A percentile compares a stretch with the other conserved stretches of the same genome.
Conservation (phyloP, 2,888 invertebrate species). For the Periphyllus acericola region DNA sequence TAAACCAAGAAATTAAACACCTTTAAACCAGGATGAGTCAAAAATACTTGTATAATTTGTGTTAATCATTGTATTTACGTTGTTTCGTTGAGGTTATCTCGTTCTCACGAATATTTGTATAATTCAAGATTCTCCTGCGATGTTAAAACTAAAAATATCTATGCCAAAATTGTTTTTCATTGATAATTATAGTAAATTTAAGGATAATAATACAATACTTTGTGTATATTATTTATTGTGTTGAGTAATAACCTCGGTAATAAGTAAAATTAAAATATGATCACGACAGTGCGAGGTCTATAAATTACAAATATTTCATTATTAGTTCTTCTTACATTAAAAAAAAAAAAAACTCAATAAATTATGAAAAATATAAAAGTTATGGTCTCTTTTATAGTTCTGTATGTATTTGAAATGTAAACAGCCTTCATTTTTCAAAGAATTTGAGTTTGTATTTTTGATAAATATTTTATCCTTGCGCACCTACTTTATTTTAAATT, state of each 20-base stretch:
- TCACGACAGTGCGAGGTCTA: slow-evolving; percentile 1
- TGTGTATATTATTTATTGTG: not conserved
- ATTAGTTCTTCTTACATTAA: not conserved
- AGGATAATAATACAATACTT: not conserved
- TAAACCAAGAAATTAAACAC: not conserved
- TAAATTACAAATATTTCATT: not conserved
- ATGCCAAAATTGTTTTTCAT: not conserved
- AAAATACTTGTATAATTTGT: not conserved
- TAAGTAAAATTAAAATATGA: not conserved
- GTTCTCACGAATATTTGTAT: slow-evolving; percentile 11
- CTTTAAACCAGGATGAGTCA: not conserved
- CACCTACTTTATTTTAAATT: too few relatives aligned
- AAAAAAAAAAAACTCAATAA: too few relatives aligned
- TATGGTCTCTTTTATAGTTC: too few relatives aligned
- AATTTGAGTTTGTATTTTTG: too few relatives aligned
- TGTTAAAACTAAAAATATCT: not conserved
- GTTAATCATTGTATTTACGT: not conserved
- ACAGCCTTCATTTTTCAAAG: too few relatives aligned
- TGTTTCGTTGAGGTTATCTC: slow-evolving; percentile 2
- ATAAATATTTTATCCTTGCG: too few relatives aligned
- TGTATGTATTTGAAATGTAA: too few relatives aligned
- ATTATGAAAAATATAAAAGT: too few relatives aligned
- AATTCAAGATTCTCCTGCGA: not conserved
- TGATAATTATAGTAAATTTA: not conserved
- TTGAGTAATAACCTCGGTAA: slow-evolving; percentile 22